Evolutionary conservation across 2,888 invertebrate genomes (phyloP).

Genomic region (Agrochola lota): DNA sequence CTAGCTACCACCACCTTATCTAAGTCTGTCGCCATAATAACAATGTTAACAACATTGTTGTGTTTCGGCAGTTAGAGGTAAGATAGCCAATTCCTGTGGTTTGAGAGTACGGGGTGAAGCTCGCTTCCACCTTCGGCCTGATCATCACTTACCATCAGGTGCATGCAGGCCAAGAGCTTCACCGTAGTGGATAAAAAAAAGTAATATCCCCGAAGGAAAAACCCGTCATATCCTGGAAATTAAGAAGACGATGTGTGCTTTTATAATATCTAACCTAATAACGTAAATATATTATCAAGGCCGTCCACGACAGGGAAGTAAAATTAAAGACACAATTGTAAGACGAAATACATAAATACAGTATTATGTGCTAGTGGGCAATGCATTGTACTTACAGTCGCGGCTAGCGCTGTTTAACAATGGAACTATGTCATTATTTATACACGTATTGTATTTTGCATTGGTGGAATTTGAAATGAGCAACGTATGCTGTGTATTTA

Average conservation of each 20-base stretch:
- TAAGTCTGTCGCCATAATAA: too few relatives aligned
- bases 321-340: slow-evolving; percentile 29
- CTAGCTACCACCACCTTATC: too few relatives aligned
- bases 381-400: slow-evolving; percentile 43
- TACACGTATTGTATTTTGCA: slow-evolving; percentile 38
- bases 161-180: too few relatives aligned
- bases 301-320: not conserved
- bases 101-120: too few relatives aligned
- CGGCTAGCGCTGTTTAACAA: slow-evolving; percentile 48
- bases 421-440: slow-evolving; percentile 53
- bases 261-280: not conserved
- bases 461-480: slow-evolving; percentile 52
- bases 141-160: too few relatives aligned
- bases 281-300: too few relatives aligned
- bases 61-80: too few relatives aligned
- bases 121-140: too few relatives aligned
- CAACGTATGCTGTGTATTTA: slow-evolving; percentile 18
- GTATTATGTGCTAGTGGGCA: slow-evolving; percentile 22
- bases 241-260: not conserved
- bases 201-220: not conserved
- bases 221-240: too few relatives aligned
- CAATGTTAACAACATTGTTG: too few relatives aligned
- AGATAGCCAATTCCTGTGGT: too few relatives aligned
- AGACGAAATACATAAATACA: slow-evolving; percentile 31
- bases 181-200: too few relatives aligned